phyloP scores from a whole-genome alignment of 1,140 invertebrate species.

The Drosophila tristis region DNA sequence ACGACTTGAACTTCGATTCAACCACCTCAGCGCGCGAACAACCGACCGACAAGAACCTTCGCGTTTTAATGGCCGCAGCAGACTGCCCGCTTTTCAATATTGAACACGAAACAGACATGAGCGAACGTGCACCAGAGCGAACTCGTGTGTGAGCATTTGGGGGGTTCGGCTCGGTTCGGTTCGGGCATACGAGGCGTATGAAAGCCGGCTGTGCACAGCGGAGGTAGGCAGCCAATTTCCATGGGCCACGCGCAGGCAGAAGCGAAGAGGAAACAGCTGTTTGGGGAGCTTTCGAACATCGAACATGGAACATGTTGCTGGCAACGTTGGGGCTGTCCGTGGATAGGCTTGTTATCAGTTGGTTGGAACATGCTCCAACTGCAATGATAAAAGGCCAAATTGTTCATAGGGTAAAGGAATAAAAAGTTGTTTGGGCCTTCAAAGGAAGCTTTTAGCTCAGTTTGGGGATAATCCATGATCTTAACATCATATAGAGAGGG shows the following conservation, averaged over 20 bases:
- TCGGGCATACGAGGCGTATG: not conserved
- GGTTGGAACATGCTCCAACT: not conserved
- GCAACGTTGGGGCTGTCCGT: slow-evolving; percentile 1
- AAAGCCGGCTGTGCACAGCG: too few species aligned
- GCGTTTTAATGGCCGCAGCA: slow-evolving; percentile 48
- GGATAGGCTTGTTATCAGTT: slow-evolving; percentile 14
- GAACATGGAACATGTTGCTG: slow-evolving; percentile 12
- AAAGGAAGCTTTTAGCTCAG: too few species aligned
- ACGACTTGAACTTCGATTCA: slow-evolving; percentile 15
- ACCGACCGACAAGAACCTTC: slow-evolving; percentile 41
- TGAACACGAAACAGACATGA: slow-evolving; percentile 11
- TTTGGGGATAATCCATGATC: too few species aligned
- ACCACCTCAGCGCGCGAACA: slow-evolving; percentile 19
- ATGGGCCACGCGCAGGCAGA: not conserved
- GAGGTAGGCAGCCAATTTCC: not conserved
- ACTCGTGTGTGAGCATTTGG: not conserved
- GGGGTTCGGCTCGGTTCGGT: not conserved
- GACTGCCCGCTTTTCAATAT: slow-evolving; percentile 47
- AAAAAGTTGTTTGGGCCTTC: too few species aligned
- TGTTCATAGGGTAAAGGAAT: too few species aligned
- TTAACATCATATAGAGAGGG: too few species aligned
- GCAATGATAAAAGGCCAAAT: not conserved
- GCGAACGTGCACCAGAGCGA: slow-evolving; percentile 8
- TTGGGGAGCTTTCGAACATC: not conserved
- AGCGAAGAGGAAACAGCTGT: slow-evolving; percentile 19